Conservation (phyloP, 1,140 invertebrate genomes). For the Akabosia matsudoensis region DNA sequence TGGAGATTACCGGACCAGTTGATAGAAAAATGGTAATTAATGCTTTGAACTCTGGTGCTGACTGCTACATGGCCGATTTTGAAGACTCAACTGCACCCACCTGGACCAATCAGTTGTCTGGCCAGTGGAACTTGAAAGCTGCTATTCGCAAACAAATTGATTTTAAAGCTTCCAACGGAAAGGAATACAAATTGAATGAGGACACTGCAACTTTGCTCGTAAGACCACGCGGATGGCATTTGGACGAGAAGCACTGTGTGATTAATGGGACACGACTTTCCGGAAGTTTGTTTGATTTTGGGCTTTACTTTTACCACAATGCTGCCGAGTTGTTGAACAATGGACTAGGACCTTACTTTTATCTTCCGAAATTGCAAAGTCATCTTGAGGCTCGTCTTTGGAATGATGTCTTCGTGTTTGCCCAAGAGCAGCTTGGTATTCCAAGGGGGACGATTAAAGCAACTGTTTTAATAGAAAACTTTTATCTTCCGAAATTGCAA, state of each 20-base stretch:
- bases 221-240: constrained; percentile 55
- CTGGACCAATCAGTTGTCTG: constrained; percentile 53
- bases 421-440: constrained; percentile 59
- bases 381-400: constrained; percentile 58
- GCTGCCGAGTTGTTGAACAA: constrained; percentile 56
- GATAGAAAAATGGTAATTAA: constrained; percentile 54
- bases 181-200: constrained; percentile 40
- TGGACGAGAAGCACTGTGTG: constrained; percentile 53
- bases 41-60: constrained; percentile 50
- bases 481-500: constrained; percentile 69
- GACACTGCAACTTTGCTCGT: constrained; percentile 51
- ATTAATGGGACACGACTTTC: constrained; percentile 52
- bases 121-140: constrained; percentile 53
- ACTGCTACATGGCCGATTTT: constrained; percentile 54
- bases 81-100: constrained; percentile 55
- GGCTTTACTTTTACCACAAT: constrained; percentile 66
- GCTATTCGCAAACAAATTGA: constrained; percentile 51
- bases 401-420: constrained; percentile 68
- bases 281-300: constrained; percentile 63
- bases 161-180: constrained; percentile 43
- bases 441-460: constrained; percentile 48
- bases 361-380: constrained; percentile 67
- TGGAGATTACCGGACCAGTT: constrained; percentile 53
- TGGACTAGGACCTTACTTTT: constrained; percentile 63
- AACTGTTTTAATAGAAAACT: constrained; percentile 48